Evolutionary conservation across 2,888 invertebrate genomes (phyloP).

Genomic region (Cantharis flavilabris): DNA sequence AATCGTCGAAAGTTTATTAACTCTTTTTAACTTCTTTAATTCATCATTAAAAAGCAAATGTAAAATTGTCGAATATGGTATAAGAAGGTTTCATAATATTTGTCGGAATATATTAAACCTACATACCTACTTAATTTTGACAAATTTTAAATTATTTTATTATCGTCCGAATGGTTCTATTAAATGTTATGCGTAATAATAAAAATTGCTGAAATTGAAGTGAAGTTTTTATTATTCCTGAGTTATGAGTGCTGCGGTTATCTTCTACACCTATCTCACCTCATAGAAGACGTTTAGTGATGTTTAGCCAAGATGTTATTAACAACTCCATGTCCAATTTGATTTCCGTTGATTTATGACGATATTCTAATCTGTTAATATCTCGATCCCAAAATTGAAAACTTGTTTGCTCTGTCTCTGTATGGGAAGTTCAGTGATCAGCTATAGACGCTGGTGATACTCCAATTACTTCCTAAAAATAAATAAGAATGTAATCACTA

Average conservation of each 20-base stretch:
- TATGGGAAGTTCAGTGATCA: not conserved
- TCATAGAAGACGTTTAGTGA: not conserved
- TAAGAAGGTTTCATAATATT: not conserved
- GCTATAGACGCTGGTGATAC: not conserved
- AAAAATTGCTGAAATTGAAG: not conserved
- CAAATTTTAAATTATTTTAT: not conserved
- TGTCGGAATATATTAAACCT: not conserved
- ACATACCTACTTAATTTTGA: not conserved
- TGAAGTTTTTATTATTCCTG: not conserved
- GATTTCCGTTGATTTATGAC: not conserved
- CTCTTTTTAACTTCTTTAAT: not conserved
- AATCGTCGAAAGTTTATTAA: conserved; percentile 20
- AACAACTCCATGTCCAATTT: not conserved
- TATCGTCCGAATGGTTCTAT: not conserved
- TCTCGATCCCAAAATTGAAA: not conserved
- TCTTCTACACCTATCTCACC: not conserved
- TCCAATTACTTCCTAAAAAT: not conserved
- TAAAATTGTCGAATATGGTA: not conserved
- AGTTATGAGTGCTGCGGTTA: not conserved
- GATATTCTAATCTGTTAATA: not conserved
- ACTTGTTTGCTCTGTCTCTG: not conserved
- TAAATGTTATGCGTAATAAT: not conserved
- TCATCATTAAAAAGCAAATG: not conserved
- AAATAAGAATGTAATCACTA: not conserved
- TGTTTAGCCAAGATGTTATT: not conserved